Evolutionary conservation across 1,140 invertebrate species (phyloP), one percentile per base, ranked within the genome.

Genomic region (Lordiphosa clarofinis): DNA sequence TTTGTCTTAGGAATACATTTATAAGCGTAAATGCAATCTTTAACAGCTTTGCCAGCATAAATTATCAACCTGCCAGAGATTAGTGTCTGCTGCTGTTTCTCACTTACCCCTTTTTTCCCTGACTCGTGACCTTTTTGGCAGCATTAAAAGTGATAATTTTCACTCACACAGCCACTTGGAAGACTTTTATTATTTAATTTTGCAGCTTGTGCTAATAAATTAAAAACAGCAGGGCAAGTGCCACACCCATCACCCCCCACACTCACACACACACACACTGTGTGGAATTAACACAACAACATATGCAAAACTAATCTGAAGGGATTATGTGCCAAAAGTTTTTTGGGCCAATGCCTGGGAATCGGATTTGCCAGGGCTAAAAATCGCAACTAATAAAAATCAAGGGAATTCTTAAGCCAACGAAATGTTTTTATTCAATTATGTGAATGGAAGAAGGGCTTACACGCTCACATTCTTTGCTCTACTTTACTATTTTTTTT

Each of bases 161-260:
- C 57, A 56, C 69, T 69, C 72, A 35, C 36, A 53, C 71, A 63
- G 72, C 62, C 50, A 76, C 76, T 82, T 72, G 63, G 44, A 64
- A 53, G 68, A 81, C 67, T 81, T 81, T 82, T 81, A 81, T 82
- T 81, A 82, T 82, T 81, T 81, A 82, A 81, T 81, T 81, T 81
- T 54, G 36, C 38, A 50, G 56, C 72, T 81, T 56, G 58, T 40
- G 62, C 76, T 76, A 76, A 81, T 81, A 81, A 81, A 81, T 81
- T 81, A 82, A 48, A 56, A 59, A 72, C 76, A 82, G 62, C 63
- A 60, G 53, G 55, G 43, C 59, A 56, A 38, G 15, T 36, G 49
- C 24, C 43, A 61, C 65, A 42, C 65, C 75, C 66, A 49, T 21
- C 35, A 42, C 13, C 9, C 33, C 24, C 13, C 37, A 4, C 24